phyloP scores from a whole-genome alignment of 2,888 invertebrate species.

The Thera obeliscata region DNA sequence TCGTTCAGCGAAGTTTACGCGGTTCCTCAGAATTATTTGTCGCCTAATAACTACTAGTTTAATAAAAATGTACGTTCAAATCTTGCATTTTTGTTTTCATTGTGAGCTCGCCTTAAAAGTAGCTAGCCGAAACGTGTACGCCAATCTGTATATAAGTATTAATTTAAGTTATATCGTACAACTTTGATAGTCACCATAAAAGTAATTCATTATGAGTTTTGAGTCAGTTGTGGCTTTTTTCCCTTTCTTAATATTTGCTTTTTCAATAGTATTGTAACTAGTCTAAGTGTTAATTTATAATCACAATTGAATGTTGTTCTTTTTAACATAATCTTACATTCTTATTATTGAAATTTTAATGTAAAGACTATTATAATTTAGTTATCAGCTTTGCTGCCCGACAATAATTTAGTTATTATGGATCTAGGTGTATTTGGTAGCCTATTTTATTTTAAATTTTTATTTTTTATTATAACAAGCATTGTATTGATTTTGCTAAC shows the following conservation, averaged over 20 bases:
- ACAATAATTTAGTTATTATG: conserved; percentile 69
- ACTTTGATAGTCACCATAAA: conserved; percentile 57
- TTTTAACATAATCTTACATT: conserved; percentile 43
- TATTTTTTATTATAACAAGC: conserved; percentile 47
- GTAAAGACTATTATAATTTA: conserved; percentile 65
- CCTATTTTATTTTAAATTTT: conserved; percentile 47
- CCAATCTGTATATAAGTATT: conserved; percentile 54
- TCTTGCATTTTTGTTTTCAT: conserved; percentile 1
- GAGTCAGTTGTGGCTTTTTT: conserved; percentile 39
- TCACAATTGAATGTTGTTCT: conserved; percentile 58
- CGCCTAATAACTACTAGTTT: too few relatives aligned
- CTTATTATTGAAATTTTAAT: conserved; percentile 50
- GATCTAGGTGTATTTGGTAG: conserved; percentile 54
- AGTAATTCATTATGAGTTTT: conserved; percentile 28
- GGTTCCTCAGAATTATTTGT: too few relatives aligned
- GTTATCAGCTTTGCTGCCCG: conserved; percentile 70
- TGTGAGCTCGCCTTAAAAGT: conserved; percentile 7
- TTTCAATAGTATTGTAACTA: conserved; percentile 54
- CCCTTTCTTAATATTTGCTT: conserved; percentile 51
- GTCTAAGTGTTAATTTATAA: conserved; percentile 61
- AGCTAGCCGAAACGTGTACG: conserved; percentile 7
- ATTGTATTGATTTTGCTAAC: conserved; percentile 53
- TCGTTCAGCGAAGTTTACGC: too few relatives aligned
- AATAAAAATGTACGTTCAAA: not conserved
- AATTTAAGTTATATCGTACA: conserved; percentile 66